A percentile compares a stretch with the other conserved stretches of the same genome.
Conservation (phyloP, 1,140 invertebrate species). For the Lasaia peninsularis region DNA sequence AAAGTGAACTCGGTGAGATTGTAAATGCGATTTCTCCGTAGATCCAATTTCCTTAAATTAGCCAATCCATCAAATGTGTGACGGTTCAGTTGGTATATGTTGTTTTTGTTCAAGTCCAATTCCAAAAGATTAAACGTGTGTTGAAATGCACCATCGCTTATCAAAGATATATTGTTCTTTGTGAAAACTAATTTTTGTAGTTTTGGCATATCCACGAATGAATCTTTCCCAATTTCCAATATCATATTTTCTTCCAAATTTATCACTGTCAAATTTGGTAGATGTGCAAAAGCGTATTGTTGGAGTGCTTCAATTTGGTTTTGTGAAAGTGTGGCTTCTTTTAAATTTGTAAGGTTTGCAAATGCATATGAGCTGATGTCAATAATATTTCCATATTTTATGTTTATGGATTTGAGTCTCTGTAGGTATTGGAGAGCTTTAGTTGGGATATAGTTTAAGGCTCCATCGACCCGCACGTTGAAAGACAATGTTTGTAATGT, state of each 20-base stretch:
- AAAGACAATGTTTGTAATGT: slow-evolving; percentile 7
- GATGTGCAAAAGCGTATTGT: slow-evolving; percentile 5
- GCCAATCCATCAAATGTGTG: slow-evolving; percentile 11
- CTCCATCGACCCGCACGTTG: slow-evolving; percentile 4
- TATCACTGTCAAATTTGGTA: slow-evolving; percentile 12
- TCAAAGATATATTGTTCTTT: slow-evolving; percentile 13
- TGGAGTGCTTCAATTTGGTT: slow-evolving; percentile 7
- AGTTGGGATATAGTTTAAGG: slow-evolving; percentile 3
- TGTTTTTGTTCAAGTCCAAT: slow-evolving; percentile 12
- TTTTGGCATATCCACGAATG: slow-evolving; percentile 11
- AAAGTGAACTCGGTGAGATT: slow-evolving; percentile 10
- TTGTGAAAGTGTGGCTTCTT: slow-evolving; percentile 5
- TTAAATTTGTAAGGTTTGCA: slow-evolving; percentile 6
- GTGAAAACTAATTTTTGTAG: slow-evolving; percentile 12
- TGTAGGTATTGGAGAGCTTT: slow-evolving; percentile 5
- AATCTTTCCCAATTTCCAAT: slow-evolving; percentile 13
- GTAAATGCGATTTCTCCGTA: slow-evolving; percentile 9
- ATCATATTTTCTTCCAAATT: slow-evolving; percentile 11
- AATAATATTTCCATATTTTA: slow-evolving; percentile 2
- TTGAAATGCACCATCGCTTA: slow-evolving; percentile 9
- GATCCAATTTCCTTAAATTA: slow-evolving; percentile 9
- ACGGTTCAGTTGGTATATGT: slow-evolving; percentile 11
- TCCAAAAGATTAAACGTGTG: slow-evolving; percentile 11
- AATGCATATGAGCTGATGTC: not conserved
- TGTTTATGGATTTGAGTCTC: slow-evolving; percentile 1